phyloP scores from a whole-genome alignment of 2,888 invertebrate genomes.

The Myathropa florea region DNA sequence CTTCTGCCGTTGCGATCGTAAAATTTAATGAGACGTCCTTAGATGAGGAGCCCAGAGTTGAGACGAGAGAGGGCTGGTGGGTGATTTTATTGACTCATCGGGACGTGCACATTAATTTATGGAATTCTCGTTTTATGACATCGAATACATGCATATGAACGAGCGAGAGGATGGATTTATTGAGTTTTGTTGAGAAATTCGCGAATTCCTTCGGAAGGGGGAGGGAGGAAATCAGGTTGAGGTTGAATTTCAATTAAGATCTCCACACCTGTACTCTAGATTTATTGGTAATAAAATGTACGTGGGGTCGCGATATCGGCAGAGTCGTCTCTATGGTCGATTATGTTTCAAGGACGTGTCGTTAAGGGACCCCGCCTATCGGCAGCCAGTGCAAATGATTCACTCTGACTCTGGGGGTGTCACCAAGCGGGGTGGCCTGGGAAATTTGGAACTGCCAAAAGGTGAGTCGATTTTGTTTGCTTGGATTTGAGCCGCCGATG shows the following conservation, averaged over 20 bases:
- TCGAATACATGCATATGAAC: neutral
- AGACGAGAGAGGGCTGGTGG: neutral
- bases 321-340: neutral
- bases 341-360: neutral
- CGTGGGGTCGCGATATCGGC: neutral
- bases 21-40: constrained; percentile 15
- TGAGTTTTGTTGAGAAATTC: neutral
- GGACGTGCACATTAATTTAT: constrained; percentile 35
- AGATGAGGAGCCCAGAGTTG: neutral
- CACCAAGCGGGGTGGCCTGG: neutral
- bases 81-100: constrained; percentile 21
- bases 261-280: neutral
- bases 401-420: neutral
- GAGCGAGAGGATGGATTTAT: neutral
- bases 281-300: neutral
- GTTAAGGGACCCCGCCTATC: neutral
- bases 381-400: neutral
- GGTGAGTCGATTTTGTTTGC: too few species aligned
- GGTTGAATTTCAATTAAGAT: neutral
- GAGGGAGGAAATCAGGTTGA: neutral
- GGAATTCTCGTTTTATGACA: constrained; percentile 10
- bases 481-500: too few species aligned
- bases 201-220: neutral
- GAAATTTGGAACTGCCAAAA: too few species aligned
- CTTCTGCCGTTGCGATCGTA: constrained; percentile 3